Evolutionary conservation across 2,888 invertebrate genomes (phyloP).

Genomic region (Aleiodes testaceus): DNA sequence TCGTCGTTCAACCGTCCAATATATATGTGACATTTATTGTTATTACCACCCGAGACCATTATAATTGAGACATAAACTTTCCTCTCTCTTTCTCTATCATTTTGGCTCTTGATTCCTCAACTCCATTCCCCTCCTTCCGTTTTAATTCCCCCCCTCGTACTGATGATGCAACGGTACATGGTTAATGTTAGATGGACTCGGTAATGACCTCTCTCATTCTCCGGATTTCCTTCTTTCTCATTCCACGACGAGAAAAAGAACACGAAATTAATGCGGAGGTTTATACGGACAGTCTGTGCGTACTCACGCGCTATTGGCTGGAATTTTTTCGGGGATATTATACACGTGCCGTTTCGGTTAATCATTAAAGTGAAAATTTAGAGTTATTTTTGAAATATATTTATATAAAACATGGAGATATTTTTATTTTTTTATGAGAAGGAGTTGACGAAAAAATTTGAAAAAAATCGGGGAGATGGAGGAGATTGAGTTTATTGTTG

Average conservation of each 20-base stretch:
- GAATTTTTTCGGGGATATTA: background rate
- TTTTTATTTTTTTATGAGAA: background rate
- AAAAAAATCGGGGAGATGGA: too few relatives aligned
- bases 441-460: too few relatives aligned
- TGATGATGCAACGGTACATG: constrained; percentile 30
- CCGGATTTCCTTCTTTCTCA: constrained; percentile 16
- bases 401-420: background rate
- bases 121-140: background rate
- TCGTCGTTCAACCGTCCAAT: constrained; percentile 44
- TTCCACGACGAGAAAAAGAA: background rate
- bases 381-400: too few relatives aligned
- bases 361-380: constrained; percentile 9
- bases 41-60: constrained; percentile 61
- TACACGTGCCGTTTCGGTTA: constrained; percentile 39
- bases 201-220: constrained; percentile 30
- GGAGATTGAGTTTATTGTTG: too few relatives aligned
- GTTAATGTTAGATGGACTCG: constrained; percentile 14
- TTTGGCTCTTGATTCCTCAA: background rate
- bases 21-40: constrained; percentile 65
- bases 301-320: background rate
- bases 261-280: background rate
- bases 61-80: constrained; percentile 66
- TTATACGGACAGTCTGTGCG: background rate
- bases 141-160: background rate
- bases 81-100: constrained; percentile 31